Conservation (phyloP, 2,888 invertebrate genomes). For the Callosobruchus maculatus region DNA sequence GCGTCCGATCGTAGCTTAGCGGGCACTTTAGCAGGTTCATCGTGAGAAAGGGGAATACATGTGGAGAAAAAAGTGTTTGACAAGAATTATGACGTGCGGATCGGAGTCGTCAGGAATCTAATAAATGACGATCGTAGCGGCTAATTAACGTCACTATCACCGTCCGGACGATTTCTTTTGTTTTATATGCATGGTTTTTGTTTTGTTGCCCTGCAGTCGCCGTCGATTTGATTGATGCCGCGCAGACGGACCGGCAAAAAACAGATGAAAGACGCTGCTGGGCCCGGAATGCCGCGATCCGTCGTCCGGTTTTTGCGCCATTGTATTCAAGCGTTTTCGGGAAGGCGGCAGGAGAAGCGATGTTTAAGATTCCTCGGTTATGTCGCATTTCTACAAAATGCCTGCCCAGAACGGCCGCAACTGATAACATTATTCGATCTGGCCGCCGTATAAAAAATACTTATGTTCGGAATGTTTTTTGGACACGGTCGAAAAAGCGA, state of each 20-base stretch:
- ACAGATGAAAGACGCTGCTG: not conserved
- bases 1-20: too few species aligned
- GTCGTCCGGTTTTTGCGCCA: conserved; percentile 28
- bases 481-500: not conserved
- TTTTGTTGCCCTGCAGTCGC: not conserved
- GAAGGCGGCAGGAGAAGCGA: conserved; percentile 39
- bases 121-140: not conserved
- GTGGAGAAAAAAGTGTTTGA: not conserved
- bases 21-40: too few species aligned
- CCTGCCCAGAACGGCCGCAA: conserved; percentile 3
- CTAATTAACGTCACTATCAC: not conserved
- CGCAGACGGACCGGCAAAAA: not conserved
- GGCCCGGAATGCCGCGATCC: not conserved
- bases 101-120: not conserved
- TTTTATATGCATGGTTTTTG: not conserved
- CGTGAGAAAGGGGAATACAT: not conserved
- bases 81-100: not conserved
- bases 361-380: conserved; percentile 43
- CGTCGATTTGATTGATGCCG: not conserved
- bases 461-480: not conserved
- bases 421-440: not conserved
- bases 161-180: not conserved
- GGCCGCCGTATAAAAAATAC: not conserved
- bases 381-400: conserved; percentile 36
- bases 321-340: conserved; percentile 41